Percentiles rank a stretch among this genome's conserved stretches.
These are phyloP conservation scores for Philhelius pedissequus DNA, from an alignment of 2,888 invertebrate genomes.

Conservation along the genomic window DNA sequence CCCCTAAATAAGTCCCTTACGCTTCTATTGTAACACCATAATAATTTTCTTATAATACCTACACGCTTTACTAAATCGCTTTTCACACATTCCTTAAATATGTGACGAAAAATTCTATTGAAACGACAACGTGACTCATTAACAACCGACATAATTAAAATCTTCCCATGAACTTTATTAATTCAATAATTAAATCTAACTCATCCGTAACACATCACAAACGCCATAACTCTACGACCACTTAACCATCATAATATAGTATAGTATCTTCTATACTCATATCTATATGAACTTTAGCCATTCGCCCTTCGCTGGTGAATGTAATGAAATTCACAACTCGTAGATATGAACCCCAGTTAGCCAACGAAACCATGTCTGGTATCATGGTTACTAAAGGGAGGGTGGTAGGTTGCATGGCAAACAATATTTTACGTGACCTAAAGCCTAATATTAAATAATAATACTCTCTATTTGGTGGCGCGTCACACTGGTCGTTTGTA, in stretches of 20 bases:
- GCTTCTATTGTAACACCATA: too few relatives aligned
- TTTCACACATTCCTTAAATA: neutral
- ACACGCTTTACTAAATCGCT: neutral
- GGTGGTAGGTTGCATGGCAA: neutral
- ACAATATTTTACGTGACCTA: slow-evolving; percentile 49
- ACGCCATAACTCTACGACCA: slow-evolving; percentile 42
- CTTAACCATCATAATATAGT: slow-evolving; percentile 47
- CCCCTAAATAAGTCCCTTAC: too few relatives aligned
- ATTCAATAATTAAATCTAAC: slow-evolving; percentile 39
- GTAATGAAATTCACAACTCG: slow-evolving; percentile 34
- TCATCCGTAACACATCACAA: slow-evolving; percentile 45
- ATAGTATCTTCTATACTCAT: too few relatives aligned
- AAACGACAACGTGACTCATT: slow-evolving; percentile 5
- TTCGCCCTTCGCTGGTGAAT: neutral
- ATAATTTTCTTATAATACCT: neutral
- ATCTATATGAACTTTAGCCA: slow-evolving; percentile 12
- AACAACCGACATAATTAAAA: slow-evolving; percentile 18
- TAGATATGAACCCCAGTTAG: neutral
- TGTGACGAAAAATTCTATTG: neutral
- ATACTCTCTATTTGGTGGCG: neutral
- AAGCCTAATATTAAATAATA: slow-evolving; percentile 39
- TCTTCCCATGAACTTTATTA: slow-evolving; percentile 15
- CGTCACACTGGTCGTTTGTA: neutral
- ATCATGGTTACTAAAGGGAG: neutral
- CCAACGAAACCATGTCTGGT: neutral